phyloP scores from a whole-genome alignment of 2,888 invertebrate species.

The Tetragonisca angustula region DNA sequence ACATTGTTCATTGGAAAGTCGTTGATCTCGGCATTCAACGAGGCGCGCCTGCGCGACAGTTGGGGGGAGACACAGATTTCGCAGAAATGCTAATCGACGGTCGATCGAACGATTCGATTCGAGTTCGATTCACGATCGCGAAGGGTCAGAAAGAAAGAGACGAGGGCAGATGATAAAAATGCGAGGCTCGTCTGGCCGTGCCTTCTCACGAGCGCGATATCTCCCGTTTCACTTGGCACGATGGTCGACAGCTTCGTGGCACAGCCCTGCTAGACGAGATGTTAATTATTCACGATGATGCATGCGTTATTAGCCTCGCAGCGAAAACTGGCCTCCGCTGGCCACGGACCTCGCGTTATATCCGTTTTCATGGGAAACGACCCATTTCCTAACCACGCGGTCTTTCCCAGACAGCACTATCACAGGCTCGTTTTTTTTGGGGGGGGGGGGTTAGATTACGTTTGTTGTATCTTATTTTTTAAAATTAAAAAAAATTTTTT shows the following conservation, averaged over 20 bases:
- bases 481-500: too few species aligned
- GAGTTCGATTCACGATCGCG: conserved; percentile 55
- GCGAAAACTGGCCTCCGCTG: not conserved
- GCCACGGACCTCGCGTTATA: not conserved
- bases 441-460: too few species aligned
- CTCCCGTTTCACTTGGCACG: conserved; percentile 68
- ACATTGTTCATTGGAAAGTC: conserved; percentile 15
- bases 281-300: conserved; percentile 68
- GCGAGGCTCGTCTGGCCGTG: conserved; percentile 52
- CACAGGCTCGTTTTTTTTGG: too few species aligned
- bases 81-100: conserved; percentile 37
- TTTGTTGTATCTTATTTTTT: too few species aligned
- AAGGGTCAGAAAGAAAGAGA: conserved; percentile 8
- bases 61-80: conserved; percentile 11
- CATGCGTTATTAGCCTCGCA: conserved; percentile 52
- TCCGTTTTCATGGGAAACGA: conserved; percentile 36
- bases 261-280: conserved; percentile 39
- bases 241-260: conserved; percentile 25
- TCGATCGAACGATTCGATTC: conserved; percentile 38
- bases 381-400: not conserved
- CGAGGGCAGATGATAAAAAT: conserved; percentile 59
- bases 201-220: conserved; percentile 56
- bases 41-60: conserved; percentile 3
- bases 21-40: not conserved
- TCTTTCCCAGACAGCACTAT: not conserved